Evolutionary conservation across 2,888 invertebrate species (phyloP).

Genomic region (Clivina fossor): DNA sequence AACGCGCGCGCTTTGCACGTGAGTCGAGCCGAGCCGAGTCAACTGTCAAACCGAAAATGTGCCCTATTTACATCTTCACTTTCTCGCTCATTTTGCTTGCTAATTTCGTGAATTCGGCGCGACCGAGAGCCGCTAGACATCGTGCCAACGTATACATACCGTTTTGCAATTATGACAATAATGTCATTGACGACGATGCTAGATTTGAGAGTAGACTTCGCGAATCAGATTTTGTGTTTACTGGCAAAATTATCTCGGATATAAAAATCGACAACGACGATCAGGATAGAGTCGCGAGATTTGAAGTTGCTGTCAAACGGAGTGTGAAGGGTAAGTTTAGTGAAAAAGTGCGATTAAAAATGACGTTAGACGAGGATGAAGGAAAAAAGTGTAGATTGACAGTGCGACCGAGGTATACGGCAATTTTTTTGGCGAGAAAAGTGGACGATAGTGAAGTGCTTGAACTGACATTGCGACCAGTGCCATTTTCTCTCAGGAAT

Average conservation of each 20-base stretch:
- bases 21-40: slow-evolving; percentile 5
- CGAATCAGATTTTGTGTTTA: slow-evolving; percentile 49
- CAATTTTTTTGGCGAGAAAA: slow-evolving; percentile 50
- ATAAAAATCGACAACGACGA: slow-evolving; percentile 43
- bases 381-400: slow-evolving; percentile 50
- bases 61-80: slow-evolving; percentile 30
- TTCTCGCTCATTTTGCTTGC: slow-evolving; percentile 15
- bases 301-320: slow-evolving; percentile 49
- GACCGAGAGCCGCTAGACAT: slow-evolving; percentile 29
- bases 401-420: slow-evolving; percentile 50
- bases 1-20: too few species aligned
- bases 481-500: slow-evolving; percentile 53
- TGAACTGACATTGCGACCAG: slow-evolving; percentile 49
- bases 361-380: slow-evolving; percentile 49
- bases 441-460: slow-evolving; percentile 47
- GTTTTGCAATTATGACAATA: slow-evolving; percentile 50
- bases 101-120: slow-evolving; percentile 24
- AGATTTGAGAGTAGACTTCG: slow-evolving; percentile 45
- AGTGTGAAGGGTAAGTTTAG: slow-evolving; percentile 48
- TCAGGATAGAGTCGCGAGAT: slow-evolving; percentile 43
- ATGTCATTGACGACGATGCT: slow-evolving; percentile 47
- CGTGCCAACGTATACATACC: slow-evolving; percentile 42
- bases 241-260: slow-evolving; percentile 51
- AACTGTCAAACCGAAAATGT: slow-evolving; percentile 16
- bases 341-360: slow-evolving; percentile 48